phyloP scores from a whole-genome alignment of 1,140 invertebrate genomes.

The Ceratosolen solmsi region DNA sequence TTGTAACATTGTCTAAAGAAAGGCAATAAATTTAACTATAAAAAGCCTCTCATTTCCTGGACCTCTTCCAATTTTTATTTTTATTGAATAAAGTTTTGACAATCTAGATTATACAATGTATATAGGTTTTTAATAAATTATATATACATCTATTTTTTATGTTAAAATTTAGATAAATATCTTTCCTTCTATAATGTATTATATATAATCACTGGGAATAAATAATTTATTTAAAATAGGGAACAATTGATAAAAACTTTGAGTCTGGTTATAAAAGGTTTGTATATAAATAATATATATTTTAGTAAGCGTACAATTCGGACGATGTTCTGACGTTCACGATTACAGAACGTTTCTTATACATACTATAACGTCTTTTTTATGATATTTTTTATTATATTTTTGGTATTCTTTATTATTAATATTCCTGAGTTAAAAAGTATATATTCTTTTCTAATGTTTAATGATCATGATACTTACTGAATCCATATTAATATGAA shows the following conservation, averaged over 20 bases:
- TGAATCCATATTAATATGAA: not conserved
- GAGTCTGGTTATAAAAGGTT: constrained; percentile 42
- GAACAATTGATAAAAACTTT: constrained; percentile 49
- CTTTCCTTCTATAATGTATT: constrained; percentile 34
- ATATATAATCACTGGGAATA: constrained; percentile 46
- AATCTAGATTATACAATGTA: constrained; percentile 13
- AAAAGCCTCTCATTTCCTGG: constrained; percentile 24
- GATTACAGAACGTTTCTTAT: constrained; percentile 42
- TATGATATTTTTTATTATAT: constrained; percentile 25
- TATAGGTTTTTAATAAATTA: constrained; percentile 37
- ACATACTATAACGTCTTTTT: constrained; percentile 37
- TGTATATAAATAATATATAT: constrained; percentile 44
- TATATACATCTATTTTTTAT: constrained; percentile 40
- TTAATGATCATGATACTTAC: not conserved
- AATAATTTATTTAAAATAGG: constrained; percentile 52
- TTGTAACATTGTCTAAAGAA: not conserved
- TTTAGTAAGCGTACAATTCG: constrained; percentile 48
- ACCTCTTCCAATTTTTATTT: constrained; percentile 7
- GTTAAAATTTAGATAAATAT: constrained; percentile 49
- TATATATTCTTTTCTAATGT: constrained; percentile 18
- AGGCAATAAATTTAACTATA: constrained; percentile 16
- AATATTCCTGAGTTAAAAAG: constrained; percentile 61
- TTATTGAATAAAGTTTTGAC: constrained; percentile 40
- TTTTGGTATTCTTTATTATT: constrained; percentile 29
- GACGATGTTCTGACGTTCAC: constrained; percentile 42